Conservation (phyloP, 23 tunicate species). For the Halocynthia roretzi region DNA sequence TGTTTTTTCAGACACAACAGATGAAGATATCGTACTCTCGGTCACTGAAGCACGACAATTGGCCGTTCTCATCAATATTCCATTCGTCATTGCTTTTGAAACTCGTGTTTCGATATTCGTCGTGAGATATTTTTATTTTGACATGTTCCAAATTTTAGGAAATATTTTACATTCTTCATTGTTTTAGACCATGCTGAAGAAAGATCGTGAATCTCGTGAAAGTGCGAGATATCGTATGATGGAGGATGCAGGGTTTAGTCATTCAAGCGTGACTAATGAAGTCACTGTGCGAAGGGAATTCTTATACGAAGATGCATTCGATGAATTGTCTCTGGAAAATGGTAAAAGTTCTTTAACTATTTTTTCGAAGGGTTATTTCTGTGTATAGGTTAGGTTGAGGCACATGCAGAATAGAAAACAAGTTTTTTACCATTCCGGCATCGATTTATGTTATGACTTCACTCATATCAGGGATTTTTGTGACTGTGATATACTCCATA, state of each 20-base stretch:
- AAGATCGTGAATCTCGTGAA: constrained; percentile 53
- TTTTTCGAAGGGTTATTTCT: not conserved
- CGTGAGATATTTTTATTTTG: constrained; percentile 6
- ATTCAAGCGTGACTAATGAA: constrained; percentile 27
- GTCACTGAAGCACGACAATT: constrained; percentile 63
- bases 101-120: constrained; percentile 59
- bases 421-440: too few species aligned
- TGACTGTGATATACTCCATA: too few species aligned
- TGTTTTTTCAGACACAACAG: constrained; percentile 30
- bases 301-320: constrained; percentile 86
- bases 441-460: too few species aligned
- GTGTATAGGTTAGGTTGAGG: too few species aligned
- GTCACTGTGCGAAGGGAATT: constrained; percentile 66
- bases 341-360: constrained; percentile 19
- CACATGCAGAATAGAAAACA: too few species aligned
- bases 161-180: not conserved
- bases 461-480: too few species aligned
- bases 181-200: constrained; percentile 63
- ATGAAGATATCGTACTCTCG: constrained; percentile 48
- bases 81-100: constrained; percentile 67
- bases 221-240: constrained; percentile 40
- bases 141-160: not conserved
- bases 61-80: constrained; percentile 43
- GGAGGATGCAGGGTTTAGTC: constrained; percentile 60
- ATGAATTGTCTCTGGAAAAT: constrained; percentile 60